A percentile compares a stretch with the other conserved stretches of the same genome.
Evolutionary conservation across 2,113 vertebrate species (phyloP).

Genomic region (Tenebrosternarchus preto): DNA sequence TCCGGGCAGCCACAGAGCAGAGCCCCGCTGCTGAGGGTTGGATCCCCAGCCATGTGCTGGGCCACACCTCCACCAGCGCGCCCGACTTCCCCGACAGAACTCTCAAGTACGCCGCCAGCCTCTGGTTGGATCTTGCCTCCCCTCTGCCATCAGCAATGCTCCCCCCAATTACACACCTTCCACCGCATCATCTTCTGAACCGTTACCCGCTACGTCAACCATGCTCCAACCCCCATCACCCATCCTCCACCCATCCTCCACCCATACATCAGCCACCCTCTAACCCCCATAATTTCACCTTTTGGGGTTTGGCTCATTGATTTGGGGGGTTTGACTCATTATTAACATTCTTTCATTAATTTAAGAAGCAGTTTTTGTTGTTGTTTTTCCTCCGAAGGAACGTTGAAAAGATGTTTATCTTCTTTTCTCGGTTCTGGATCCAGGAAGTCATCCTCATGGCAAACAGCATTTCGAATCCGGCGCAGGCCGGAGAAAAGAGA

Average conservation of each 20-base stretch:
- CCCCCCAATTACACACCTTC: too few relatives aligned
- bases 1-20: constrained; percentile 95
- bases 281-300: too few relatives aligned
- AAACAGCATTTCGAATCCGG: constrained; percentile 95
- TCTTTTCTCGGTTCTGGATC: not conserved
- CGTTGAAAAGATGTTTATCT: not conserved
- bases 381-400: not conserved
- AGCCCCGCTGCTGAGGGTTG: constrained; percentile 98
- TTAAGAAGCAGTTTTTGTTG: too few relatives aligned
- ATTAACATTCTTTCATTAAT: too few relatives aligned
- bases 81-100: constrained; percentile 89
- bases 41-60: constrained; percentile 97
- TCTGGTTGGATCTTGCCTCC: not conserved
- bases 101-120: constrained; percentile 79
- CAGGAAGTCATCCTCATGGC: constrained; percentile 97
- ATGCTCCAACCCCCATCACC: too few relatives aligned
- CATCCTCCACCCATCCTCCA: too few relatives aligned
- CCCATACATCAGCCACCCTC: too few relatives aligned
- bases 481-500: constrained; percentile 98
- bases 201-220: too few relatives aligned
- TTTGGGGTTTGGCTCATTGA: too few relatives aligned
- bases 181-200: too few relatives aligned
- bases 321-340: too few relatives aligned
- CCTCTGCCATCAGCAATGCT: too few relatives aligned
- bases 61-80: constrained; percentile 91